Evolutionary conservation across 2,888 invertebrate species (phyloP).

Genomic region (Mythimna loreyi): DNA sequence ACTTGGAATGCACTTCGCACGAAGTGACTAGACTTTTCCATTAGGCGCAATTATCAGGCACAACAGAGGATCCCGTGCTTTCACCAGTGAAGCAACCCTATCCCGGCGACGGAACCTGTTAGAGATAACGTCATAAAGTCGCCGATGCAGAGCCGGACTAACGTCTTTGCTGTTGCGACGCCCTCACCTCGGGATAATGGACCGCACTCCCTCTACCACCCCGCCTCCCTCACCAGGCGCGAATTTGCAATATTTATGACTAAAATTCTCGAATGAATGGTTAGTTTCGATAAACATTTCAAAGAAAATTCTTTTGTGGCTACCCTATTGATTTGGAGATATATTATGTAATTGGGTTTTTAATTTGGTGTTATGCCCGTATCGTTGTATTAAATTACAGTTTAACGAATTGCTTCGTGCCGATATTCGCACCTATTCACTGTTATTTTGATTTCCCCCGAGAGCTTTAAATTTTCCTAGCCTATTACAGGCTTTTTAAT

Average conservation of each 20-base stretch:
- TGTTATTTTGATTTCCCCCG: conserved; percentile 58
- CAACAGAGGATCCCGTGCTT: conserved; percentile 86
- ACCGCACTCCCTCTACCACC: conserved; percentile 73
- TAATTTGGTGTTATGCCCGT: conserved; percentile 18
- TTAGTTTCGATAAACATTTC: conserved; percentile 41
- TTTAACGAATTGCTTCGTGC: conserved; percentile 34
- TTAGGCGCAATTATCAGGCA: conserved; percentile 90
- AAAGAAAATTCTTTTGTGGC: conserved; percentile 6
- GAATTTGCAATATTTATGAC: conserved; percentile 66
- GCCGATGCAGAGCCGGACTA: conserved; percentile 88
- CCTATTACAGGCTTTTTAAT: conserved; percentile 38
- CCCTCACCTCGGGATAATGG: conserved; percentile 87
- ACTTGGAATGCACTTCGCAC: conserved; percentile 89
- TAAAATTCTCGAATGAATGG: conserved; percentile 38
- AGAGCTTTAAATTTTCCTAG: conserved; percentile 44
- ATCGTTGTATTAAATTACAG: conserved; percentile 22
- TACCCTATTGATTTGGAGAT: conserved; percentile 1
- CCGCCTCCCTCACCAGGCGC: conserved; percentile 46
- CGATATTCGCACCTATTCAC: conserved; percentile 46
- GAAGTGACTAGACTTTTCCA: conserved; percentile 90
- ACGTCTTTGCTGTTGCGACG: conserved; percentile 87
- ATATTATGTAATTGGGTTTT: conserved; percentile 6
- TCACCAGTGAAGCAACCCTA: conserved; percentile 77
- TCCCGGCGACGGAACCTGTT: conserved; percentile 86
- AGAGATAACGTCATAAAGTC: conserved; percentile 91